Conservation (phyloP, 1,140 invertebrate species). For the Lysiphlebus fabarum region DNA sequence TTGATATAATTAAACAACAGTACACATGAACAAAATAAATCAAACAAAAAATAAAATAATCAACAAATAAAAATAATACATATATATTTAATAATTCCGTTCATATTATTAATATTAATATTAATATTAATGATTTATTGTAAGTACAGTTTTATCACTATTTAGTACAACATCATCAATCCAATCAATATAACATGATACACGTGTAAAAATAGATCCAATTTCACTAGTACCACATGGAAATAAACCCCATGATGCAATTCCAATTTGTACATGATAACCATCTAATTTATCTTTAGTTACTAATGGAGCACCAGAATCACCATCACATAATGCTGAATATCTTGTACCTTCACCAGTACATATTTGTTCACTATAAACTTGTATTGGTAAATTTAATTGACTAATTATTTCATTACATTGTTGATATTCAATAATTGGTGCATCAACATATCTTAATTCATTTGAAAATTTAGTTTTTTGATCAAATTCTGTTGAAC, state of each 20-base stretch:
- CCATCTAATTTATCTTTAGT: slow-evolving; percentile 25
- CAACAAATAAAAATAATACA: not conserved
- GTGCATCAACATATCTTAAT: slow-evolving; percentile 37
- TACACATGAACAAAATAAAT: no score
- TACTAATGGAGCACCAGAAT: slow-evolving; percentile 66
- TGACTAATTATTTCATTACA: slow-evolving; percentile 52
- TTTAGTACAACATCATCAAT: slow-evolving; percentile 23
- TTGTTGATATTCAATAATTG: slow-evolving; percentile 31
- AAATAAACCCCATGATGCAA: slow-evolving; percentile 70
- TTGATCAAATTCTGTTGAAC: slow-evolving; percentile 32
- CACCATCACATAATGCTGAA: slow-evolving; percentile 47
- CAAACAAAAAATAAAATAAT: not conserved
- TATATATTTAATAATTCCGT: no score
- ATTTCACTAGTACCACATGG: slow-evolving; percentile 62
- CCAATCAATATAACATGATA: slow-evolving; percentile 57
- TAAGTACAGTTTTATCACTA: not conserved
- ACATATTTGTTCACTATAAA: no score
- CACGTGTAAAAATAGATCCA: slow-evolving; percentile 67
- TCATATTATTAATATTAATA: no score
- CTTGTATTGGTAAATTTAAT: not conserved
- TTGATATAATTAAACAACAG: no score
- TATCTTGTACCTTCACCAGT: no score
- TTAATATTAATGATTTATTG: slow-evolving; percentile 5
- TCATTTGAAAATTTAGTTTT: slow-evolving; percentile 21
- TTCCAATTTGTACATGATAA: slow-evolving; percentile 53